phyloP scores from a whole-genome alignment of 2,888 invertebrate genomes.

The Drosophila greeni region DNA sequence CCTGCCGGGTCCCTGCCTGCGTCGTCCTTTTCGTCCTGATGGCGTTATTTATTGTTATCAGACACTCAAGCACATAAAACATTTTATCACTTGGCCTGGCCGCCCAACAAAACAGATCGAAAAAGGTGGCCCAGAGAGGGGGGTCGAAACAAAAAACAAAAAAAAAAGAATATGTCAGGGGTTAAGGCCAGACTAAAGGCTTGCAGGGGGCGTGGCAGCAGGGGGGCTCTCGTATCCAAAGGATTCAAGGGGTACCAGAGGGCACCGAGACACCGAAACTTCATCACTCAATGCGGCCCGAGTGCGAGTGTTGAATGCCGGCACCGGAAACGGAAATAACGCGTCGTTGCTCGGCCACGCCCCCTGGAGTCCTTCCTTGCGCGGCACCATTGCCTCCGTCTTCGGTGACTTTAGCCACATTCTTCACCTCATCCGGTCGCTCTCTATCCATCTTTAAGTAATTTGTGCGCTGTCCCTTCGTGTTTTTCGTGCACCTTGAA shows the following conservation, averaged over 20 bases:
- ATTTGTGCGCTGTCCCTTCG: constrained; percentile 52
- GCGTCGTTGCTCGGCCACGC: constrained; percentile 53
- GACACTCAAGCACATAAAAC: constrained; percentile 71
- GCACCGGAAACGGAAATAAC: constrained; percentile 66
- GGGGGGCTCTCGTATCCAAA: neutral
- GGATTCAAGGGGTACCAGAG: neutral
- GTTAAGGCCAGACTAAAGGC: constrained; percentile 43
- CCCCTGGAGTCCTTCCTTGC: constrained; percentile 10
- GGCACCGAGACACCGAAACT: constrained; percentile 42
- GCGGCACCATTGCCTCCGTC: neutral
- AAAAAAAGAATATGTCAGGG: constrained; percentile 39
- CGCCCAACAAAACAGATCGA: constrained; percentile 23
- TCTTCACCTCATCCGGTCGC: constrained; percentile 33
- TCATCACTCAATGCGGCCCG: constrained; percentile 65
- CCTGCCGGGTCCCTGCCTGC: constrained; percentile 6
- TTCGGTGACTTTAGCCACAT: constrained; percentile 30
- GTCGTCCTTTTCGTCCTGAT: constrained; percentile 52
- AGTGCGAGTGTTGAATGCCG: constrained; percentile 55
- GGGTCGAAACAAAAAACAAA: neutral
- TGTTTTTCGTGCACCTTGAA: neutral
- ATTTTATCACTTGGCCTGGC: constrained; percentile 65
- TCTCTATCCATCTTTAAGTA: constrained; percentile 61
- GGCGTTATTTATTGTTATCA: constrained; percentile 72
- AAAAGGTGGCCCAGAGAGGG: constrained; percentile 9
- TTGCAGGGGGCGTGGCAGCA: constrained; percentile 29